Base-by-base conservation (phyloP, 2,113 vertebrate genomes). In the Aphelocoma coerulescens region DNA sequence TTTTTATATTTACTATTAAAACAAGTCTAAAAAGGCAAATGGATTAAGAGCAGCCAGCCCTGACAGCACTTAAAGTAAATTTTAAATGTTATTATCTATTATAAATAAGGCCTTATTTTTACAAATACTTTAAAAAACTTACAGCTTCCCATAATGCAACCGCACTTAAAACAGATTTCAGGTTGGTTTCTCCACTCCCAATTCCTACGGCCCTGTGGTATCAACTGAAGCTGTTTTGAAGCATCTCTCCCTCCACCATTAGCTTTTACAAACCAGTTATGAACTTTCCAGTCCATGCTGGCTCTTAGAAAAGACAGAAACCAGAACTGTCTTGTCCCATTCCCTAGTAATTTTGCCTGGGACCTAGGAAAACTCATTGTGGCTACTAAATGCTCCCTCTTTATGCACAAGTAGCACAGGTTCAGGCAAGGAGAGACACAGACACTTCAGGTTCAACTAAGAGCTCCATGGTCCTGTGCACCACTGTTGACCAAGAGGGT, bases 391-490 rank as follows among this genome's bases (percentile, higher is more conserved):
- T 2, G 4, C 3, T 35, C 11, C 9, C 3, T 59, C 66, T 72
- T 32, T 5, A 67, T 6, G 28, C 18, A 72, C 9, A 57, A 63
- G 13, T 1, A 74, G 14, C 48, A 51, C 18, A n/a, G 10, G 14
- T 39, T 19, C 46, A 62, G 17, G 6, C 19, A 21, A 7, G 11
- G 11, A 88, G 5, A 39, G 20, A 48, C 5, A 46, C 5, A 59
- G 26, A 75, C 37, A 43, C 33, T 43, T 59, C 35, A 58, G 4
- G 5, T 4, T 13, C 63, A 75, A 23, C 13, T 6, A 37, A 57
- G 20, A 44, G 39, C 39, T 23, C 33, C 33, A 8, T 0, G 0
- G 68, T 22, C 30, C 16, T 32, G 54, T 6, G 10, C 52, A n/a
- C 44, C 24, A 26, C 49, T 3, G 17, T 1, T 78, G 33, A 61